Base-by-base conservation (phyloP, 2,888 invertebrate species). In the Torymus tubicola region DNA sequence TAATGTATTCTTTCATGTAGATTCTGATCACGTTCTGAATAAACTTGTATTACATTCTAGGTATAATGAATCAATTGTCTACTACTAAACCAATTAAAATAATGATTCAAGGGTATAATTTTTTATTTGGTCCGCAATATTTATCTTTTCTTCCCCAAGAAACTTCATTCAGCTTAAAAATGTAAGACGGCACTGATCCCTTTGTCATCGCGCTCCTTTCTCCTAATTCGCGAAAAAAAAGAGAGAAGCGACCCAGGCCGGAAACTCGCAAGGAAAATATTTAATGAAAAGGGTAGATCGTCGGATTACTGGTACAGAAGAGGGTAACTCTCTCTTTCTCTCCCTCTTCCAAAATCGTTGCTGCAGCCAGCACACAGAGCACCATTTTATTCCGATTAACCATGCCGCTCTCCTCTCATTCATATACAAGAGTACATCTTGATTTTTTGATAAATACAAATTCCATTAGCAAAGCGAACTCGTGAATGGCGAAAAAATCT, bases 391-490 rank as follows among this genome's bases (percentile, higher is more conserved):
- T 68, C 57, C 76, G 52, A 74, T 74, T 69, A 76, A 61, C 18
- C 18, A 61, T 42, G n/a, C 50, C 16, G 21, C 21, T 4, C 60
- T 52, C n/a, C 67, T 67, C 67, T 52, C 52, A 13, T 50, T 60
- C 18, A 5, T 3, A 5, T 3, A n/a, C 53, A 42, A 42, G 42
- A 42, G 42, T 42, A 42, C 42, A 42, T 42, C 42, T 53, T 69
- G 42, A 61, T 76, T 75, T 76, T 73, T 76, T 69, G 53, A 68
- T 68, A 68, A 76, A 69, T 69, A 53, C 60, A 68, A 69, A 61
- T 52, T 18, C 76, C 76, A 68, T 76, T 76, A 69, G 42, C 31
- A n/a, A 11, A n/a, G 18, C 0, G 14, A 8, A 42, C 42, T 42
- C 8, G 42, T 42, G 42, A 42, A 42, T 42, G 42, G 42, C 42